Conservation (phyloP, 2,797 vertebrate species). For the Sciaenops ocellatus region DNA sequence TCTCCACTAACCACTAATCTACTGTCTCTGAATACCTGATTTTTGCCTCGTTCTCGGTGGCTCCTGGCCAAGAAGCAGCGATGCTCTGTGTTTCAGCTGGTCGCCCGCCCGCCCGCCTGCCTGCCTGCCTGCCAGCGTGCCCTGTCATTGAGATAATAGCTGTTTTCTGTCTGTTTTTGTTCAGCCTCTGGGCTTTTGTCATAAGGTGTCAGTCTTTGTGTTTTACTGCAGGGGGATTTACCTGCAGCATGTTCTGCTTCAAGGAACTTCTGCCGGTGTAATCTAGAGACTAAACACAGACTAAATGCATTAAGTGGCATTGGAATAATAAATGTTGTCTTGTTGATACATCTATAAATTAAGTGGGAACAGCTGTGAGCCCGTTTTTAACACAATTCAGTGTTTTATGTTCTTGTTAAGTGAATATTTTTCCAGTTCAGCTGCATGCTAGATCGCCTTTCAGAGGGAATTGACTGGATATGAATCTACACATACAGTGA, state of each 20-base stretch:
- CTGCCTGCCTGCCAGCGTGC: constrained; percentile 23
- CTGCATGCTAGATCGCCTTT: constrained; percentile 39
- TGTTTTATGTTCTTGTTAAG: constrained; percentile 37
- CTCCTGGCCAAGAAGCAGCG: constrained; percentile 38
- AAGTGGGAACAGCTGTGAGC: constrained; percentile 18
- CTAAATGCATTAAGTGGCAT: constrained; percentile 31
- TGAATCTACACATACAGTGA: constrained; percentile 29
- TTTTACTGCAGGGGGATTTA: constrained; percentile 52
- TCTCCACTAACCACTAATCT: constrained; percentile 50
- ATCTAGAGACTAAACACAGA: constrained; percentile 28
- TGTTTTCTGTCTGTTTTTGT: constrained; percentile 70
- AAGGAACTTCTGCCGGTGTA: constrained; percentile 11
- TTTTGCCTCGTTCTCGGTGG: constrained; percentile 37
- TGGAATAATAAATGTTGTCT: constrained; percentile 16
- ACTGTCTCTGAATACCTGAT: constrained; percentile 40
- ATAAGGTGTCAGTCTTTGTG: constrained; percentile 56
- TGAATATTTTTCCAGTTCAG: constrained; percentile 50
- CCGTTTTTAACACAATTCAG: constrained; percentile 23
- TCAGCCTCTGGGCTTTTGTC: constrained; percentile 65
- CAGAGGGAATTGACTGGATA: constrained; percentile 18
- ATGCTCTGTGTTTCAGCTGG: constrained; percentile 50
- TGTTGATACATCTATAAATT: neutral
- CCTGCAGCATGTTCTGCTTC: constrained; percentile 40
- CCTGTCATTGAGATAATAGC: constrained; percentile 73
- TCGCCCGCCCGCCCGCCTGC: constrained; percentile 19